phyloP scores from a whole-genome alignment of 2,797 vertebrate species.

The Chrosomus eos region DNA sequence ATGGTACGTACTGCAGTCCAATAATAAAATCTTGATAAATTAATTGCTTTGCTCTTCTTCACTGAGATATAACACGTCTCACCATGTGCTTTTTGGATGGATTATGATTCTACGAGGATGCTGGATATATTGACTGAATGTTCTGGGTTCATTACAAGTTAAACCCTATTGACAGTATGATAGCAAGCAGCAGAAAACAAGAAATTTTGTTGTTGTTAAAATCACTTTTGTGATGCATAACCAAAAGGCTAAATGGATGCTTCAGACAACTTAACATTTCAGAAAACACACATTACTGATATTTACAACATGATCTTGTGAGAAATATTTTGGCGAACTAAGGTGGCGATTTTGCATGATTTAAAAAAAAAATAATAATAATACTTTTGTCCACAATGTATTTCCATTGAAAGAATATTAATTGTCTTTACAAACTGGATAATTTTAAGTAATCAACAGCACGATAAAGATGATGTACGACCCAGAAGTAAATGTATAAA shows the following conservation, averaged over 20 bases:
- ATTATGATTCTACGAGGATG: not conserved
- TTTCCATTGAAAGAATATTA: not conserved
- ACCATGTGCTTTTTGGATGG: not conserved
- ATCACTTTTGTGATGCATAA: not conserved
- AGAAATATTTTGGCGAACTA: not conserved
- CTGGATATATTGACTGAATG: not conserved
- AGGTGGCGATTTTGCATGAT: not conserved
- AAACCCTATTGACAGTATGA: too few species aligned
- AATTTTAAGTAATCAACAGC: not conserved
- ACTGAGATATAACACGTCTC: conserved; percentile 24
- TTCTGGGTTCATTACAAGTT: not conserved
- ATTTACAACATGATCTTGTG: not conserved
- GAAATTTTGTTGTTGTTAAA: not conserved
- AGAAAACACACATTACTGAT: not conserved
- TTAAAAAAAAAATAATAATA: not conserved
- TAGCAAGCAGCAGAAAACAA: not conserved
- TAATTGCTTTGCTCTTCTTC: conserved; percentile 65
- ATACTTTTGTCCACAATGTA: not conserved
- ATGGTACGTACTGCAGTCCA: conserved; percentile 69
- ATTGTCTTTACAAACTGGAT: not conserved
- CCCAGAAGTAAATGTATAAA: not conserved
- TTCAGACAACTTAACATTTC: not conserved
- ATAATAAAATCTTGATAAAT: conserved; percentile 78
- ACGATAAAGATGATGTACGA: not conserved
- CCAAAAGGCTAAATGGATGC: not conserved